Conservation (phyloP, 2,797 vertebrate genomes). For the Melanogrammus aeglefinus region DNA sequence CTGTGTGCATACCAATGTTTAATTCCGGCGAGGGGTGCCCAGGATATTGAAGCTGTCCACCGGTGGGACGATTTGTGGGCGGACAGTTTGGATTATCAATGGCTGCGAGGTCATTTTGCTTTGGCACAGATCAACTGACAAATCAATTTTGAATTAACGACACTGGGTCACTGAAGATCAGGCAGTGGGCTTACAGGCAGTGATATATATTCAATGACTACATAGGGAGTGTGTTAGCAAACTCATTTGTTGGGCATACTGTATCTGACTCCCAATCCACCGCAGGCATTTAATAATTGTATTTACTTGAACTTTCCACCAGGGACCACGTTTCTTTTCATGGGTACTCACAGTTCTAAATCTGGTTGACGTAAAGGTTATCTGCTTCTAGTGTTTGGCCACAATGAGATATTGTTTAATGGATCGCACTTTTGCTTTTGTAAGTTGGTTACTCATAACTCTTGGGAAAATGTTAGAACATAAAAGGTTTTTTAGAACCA, state of each 20-base stretch:
- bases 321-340: neutral
- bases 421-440: neutral
- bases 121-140: constrained; percentile 51
- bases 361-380: neutral
- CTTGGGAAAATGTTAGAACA: too few species aligned
- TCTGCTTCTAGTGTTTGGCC: constrained; percentile 1
- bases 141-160: constrained; percentile 70
- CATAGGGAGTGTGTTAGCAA: constrained; percentile 30
- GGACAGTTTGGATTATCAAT: constrained; percentile 43
- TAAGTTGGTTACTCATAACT: too few species aligned
- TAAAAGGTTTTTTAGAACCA: too few species aligned
- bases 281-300: neutral
- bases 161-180: constrained; percentile 36
- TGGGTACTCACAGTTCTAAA: neutral
- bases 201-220: constrained; percentile 20
- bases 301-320: neutral
- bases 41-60: neutral
- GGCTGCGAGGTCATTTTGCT: constrained; percentile 52
- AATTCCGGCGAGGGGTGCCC: neutral
- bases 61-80: constrained; percentile 23
- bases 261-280: constrained; percentile 30
- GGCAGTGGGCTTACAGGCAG: constrained; percentile 25
- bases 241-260: constrained; percentile 20
- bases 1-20: neutral
- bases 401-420: too few species aligned